phyloP scores from a whole-genome alignment of 2,797 vertebrate species.

The Chelidonichthys spinosus region DNA sequence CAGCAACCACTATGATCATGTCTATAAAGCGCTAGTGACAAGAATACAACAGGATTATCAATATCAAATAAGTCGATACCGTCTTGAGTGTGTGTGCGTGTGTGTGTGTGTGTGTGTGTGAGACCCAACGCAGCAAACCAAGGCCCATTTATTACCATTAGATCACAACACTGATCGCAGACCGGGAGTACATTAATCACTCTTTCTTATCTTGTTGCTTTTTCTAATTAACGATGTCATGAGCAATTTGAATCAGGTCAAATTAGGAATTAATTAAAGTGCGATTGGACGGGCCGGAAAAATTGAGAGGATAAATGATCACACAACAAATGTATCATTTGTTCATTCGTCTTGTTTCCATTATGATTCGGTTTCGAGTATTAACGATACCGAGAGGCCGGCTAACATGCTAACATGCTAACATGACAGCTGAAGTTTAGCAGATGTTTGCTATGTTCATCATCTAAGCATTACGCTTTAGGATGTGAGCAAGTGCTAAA shows the following conservation, averaged over 20 bases:
- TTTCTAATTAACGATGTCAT: constrained; percentile 64
- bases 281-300: constrained; percentile 6
- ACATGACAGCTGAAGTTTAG: background rate
- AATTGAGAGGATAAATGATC: background rate
- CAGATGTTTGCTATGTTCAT: background rate
- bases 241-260: constrained; percentile 52
- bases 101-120: background rate
- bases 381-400: too few relatives aligned
- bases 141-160: constrained; percentile 43
- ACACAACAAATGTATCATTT: background rate
- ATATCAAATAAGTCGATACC: constrained; percentile 1
- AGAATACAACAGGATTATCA: constrained; percentile 2
- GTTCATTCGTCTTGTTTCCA: constrained; percentile 5
- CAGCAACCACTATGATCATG: background rate
- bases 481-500: background rate
- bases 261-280: constrained; percentile 57
- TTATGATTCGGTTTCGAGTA: background rate
- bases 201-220: constrained; percentile 47
- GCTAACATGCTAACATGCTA: background rate
- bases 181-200: constrained; percentile 52
- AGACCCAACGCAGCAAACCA: constrained; percentile 18
- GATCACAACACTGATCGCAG: constrained; percentile 44
- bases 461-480: background rate
- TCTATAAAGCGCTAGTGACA: constrained; percentile 2
- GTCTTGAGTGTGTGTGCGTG: background rate